Conservation (phyloP, 2,888 invertebrate species). For the Phragmatobia fuliginosa region DNA sequence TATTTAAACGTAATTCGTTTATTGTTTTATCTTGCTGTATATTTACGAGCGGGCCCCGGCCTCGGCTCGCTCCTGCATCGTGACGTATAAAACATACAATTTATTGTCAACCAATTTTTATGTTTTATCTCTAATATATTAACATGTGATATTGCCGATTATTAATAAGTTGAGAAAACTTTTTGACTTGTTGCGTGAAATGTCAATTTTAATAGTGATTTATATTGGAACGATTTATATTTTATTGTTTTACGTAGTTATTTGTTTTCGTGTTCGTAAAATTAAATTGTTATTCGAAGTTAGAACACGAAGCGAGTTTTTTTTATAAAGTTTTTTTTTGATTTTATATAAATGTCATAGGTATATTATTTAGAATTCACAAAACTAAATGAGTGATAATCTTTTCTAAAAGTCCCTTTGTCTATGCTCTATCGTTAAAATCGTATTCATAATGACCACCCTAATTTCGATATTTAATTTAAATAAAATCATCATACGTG, state of each 20-base stretch:
- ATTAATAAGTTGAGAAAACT: conserved; percentile 69
- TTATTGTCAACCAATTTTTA: conserved; percentile 78
- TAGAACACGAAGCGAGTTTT: background rate
- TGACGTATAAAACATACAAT: conserved; percentile 79
- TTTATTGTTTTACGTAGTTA: conserved; percentile 27
- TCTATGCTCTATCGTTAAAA: background rate
- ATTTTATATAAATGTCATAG: background rate
- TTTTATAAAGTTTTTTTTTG: too few species aligned
- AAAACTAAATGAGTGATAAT: background rate
- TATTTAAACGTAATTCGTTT: conserved; percentile 85
- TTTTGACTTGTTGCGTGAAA: conserved; percentile 78
- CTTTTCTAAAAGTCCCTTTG: background rate
- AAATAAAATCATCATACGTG: background rate
- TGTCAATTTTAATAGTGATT: conserved; percentile 82
- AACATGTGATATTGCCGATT: conserved; percentile 76
- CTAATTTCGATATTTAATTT: too few species aligned
- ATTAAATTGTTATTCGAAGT: background rate
- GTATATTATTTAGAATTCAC: background rate
- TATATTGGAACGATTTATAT: conserved; percentile 53
- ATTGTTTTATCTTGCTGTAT: conserved; percentile 85
- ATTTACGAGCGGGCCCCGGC: conserved; percentile 79
- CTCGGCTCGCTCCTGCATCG: conserved; percentile 63
- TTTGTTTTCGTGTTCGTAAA: background rate
- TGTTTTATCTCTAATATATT: conserved; percentile 80
- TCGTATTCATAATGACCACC: too few species aligned